phyloP scores from a whole-genome alignment of 1,140 invertebrate genomes.

The Ceratoteleas bidentatus region DNA sequence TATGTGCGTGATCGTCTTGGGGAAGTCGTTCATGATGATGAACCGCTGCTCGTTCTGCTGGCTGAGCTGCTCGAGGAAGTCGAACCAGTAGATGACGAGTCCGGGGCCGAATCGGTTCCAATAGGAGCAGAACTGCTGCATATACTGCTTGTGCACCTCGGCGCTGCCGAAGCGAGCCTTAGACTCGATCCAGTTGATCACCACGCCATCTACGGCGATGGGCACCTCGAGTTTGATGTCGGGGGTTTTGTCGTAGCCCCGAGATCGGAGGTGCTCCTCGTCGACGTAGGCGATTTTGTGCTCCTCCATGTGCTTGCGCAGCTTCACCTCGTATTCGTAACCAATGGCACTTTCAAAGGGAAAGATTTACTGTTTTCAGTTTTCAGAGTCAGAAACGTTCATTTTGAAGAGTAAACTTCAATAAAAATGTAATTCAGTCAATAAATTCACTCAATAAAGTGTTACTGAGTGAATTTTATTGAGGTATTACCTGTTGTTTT shows the following conservation, averaged over 20 bases:
- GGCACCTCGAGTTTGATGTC: constrained; percentile 96
- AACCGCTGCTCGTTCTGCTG: constrained; percentile 85
- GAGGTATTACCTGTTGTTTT: no score
- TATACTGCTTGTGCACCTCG: constrained; percentile 90
- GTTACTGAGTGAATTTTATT: no score
- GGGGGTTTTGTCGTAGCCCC: constrained; percentile 97
- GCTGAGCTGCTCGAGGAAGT: constrained; percentile 89
- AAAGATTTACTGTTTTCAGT: constrained; percentile 15
- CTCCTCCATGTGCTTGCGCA: constrained; percentile 83
- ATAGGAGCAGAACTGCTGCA: constrained; percentile 93
- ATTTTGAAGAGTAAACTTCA: no score
- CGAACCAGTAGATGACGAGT: constrained; percentile 98
- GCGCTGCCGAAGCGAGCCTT: constrained; percentile 96
- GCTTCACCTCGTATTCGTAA: constrained; percentile 87
- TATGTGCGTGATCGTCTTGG: constrained; percentile 80
- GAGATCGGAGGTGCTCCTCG: constrained; percentile 89
- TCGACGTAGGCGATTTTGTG: constrained; percentile 87
- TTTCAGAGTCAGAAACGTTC: no score
- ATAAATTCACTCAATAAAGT: no score
- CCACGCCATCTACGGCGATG: constrained; percentile 90
- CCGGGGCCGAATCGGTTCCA: constrained; percentile 97
- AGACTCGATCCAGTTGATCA: constrained; percentile 98
- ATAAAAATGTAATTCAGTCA: no score
- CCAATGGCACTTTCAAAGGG: constrained; percentile 84
- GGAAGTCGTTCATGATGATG: constrained; percentile 85